Evolutionary conservation across 1,140 invertebrate species (phyloP).

Genomic region (Spodoptera litura): DNA sequence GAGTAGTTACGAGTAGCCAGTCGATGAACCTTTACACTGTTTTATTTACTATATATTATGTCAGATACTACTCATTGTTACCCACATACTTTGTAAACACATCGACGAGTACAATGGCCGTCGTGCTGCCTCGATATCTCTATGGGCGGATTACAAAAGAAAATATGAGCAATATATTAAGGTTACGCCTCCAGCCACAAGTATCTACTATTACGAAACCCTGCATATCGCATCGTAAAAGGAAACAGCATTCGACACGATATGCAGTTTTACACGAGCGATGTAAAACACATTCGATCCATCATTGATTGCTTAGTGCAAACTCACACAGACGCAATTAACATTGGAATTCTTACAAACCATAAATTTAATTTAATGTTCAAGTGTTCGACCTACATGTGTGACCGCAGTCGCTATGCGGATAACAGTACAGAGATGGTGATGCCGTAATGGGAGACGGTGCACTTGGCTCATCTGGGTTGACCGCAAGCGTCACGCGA

Average conservation of each 20-base stretch:
- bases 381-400: slow-evolving; percentile 77
- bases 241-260: neutral
- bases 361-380: slow-evolving; percentile 79
- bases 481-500: slow-evolving; percentile 74
- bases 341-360: slow-evolving; percentile 69
- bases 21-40: neutral
- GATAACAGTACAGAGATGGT: slow-evolving; percentile 79
- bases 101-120: slow-evolving; percentile 20
- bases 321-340: slow-evolving; percentile 58
- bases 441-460: slow-evolving; percentile 73
- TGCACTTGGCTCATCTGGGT: slow-evolving; percentile 74
- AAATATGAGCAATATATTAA: slow-evolving; percentile 20
- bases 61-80: slow-evolving; percentile 19
- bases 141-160: slow-evolving; percentile 23
- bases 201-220: slow-evolving; percentile 10
- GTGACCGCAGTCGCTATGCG: slow-evolving; percentile 75
- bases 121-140: slow-evolving; percentile 22
- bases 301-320: slow-evolving; percentile 30
- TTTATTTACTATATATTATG: slow-evolving; percentile 6
- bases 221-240: neutral
- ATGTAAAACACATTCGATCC: slow-evolving; percentile 28
- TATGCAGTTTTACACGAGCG: slow-evolving; percentile 3
- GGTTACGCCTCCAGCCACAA: slow-evolving; percentile 14
- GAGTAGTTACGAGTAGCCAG: neutral
- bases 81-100: neutral